Percentiles rank a stretch among this genome's conserved stretches.
Conservation (phyloP, 2,797 vertebrate species). For the Botia kubotai region DNA sequence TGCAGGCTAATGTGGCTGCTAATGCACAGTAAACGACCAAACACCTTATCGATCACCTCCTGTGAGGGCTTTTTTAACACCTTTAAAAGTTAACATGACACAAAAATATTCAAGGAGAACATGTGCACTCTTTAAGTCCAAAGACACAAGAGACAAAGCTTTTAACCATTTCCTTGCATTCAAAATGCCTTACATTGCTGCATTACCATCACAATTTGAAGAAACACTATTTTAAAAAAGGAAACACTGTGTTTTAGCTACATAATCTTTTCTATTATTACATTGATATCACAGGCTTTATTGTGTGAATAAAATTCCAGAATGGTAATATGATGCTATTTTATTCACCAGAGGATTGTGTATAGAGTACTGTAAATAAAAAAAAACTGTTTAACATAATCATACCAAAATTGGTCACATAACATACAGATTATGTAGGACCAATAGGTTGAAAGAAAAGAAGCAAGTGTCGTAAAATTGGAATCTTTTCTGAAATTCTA, state of each 20-base stretch:
- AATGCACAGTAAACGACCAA: constrained; percentile 81
- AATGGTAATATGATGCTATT: not conserved
- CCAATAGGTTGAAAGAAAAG: not conserved
- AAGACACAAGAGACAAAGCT: constrained; percentile 23
- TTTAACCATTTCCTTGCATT: constrained; percentile 30
- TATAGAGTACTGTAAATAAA: not conserved
- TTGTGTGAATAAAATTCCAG: not conserved
- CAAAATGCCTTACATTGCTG: not conserved
- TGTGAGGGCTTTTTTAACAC: constrained; percentile 79
- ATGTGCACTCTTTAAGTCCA: constrained; percentile 29
- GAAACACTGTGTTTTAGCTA: not conserved
- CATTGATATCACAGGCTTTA: not conserved
- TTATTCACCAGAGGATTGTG: not conserved
- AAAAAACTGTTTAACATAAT: not conserved
- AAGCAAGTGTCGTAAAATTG: not conserved
- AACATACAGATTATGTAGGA: too few relatives aligned
- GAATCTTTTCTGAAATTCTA: not conserved
- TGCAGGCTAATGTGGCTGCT: constrained; percentile 76
- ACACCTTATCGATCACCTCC: constrained; percentile 78
- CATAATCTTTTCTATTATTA: not conserved
- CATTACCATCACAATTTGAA: not conserved
- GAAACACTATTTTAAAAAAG: not conserved
- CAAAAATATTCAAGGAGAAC: constrained; percentile 52
- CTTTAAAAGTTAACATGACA: constrained; percentile 72
- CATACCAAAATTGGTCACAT: constrained; percentile 1